Evolutionary conservation across 1,140 invertebrate species (phyloP).

Genomic region (Saccostrea cuccullata): DNA sequence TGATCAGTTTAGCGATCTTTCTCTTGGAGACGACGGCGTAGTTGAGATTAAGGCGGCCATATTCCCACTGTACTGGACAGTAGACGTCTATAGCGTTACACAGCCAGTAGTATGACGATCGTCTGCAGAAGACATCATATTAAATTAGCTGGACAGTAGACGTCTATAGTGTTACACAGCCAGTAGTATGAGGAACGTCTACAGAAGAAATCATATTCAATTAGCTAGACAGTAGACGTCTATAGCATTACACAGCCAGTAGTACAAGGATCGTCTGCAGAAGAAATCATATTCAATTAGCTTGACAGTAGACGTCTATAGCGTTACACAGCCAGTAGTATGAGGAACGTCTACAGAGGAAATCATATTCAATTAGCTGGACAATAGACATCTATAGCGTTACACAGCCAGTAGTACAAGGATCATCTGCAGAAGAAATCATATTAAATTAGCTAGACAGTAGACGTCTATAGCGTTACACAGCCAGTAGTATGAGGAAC

Average conservation of each 20-base stretch:
- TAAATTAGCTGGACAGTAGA: conserved; percentile 74
- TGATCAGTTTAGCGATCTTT: conserved; percentile 97
- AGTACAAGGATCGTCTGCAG: conserved; percentile 94
- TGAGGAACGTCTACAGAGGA: too few relatives aligned
- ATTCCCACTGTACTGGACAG: conserved; percentile 99
- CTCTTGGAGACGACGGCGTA: conserved; percentile 99
- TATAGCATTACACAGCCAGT: conserved; percentile 98
- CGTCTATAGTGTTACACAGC: conserved; percentile 86
- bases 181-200: too few relatives aligned
- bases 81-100: conserved; percentile 98
- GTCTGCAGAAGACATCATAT: conserved; percentile 76
- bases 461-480: conserved; percentile 90
- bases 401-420: conserved; percentile 99
- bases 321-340: conserved; percentile 81
- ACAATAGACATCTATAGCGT: conserved; percentile 96
- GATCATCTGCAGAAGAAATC: conserved; percentile 84
- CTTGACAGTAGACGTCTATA: too few relatives aligned
- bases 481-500: too few relatives aligned
- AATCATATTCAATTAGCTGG: conserved; percentile 99
- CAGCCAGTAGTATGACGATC: conserved; percentile 99
- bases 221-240: conserved; percentile 99
- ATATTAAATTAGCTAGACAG: not conserved
- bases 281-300: not conserved
- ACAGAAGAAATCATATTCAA: too few relatives aligned
- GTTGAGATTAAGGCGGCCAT: conserved; percentile 96